Base-by-base conservation (phyloP, 2,888 invertebrate species). In the Mamestra brassicae region DNA sequence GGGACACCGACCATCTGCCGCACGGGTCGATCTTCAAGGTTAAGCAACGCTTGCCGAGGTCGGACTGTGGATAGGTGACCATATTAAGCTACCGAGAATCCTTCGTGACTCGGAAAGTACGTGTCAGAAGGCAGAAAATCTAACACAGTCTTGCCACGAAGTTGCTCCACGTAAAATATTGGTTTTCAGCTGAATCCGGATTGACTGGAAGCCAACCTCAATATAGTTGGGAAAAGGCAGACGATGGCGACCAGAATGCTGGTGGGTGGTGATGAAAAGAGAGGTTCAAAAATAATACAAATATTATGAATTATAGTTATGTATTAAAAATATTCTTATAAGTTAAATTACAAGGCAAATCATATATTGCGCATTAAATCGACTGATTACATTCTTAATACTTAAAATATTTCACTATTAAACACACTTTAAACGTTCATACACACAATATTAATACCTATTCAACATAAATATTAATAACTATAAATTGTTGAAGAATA, bases 241-340 rank as follows among this genome's bases (percentile, higher is more conserved):
- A 47, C 13, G 13, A 47, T 47, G 47, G 47, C 0, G 11, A 13
- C 13, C 47, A 4, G 13, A 13, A 47, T 13, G 13, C 47, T 47
- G 47, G 47, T 52, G 52, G 47, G 47, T 52, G 52, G 52, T 52
- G 13, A 5, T 13, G 47, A 57, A 55, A 26, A 36, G 2, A 10
- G 7, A 38, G 6, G 1, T 11, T 17, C 2, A 62, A 57, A 47
- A 76, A 72, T 71, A 66, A 82, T 74, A 78, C 11, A 58, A 1
- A 45, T 42, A 38, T 47, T 15, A 70, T 34, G 76, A 78, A 74
- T 84, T 62, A 54, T 52, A 54, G 47, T 75, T 71, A 70, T 83
- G 73, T 83, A 83, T 83, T 81, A 84, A 83, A 84, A 84, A 84
- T 83, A 83, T 63, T 77, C 71, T 47, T 73, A 83, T 78, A 71